A percentile compares a stretch with the other conserved stretches of the same genome.
These are phyloP conservation scores for Drosophila subsilvestris DNA, from an alignment of 2,888 invertebrate species.

Conservation along the genomic window DNA sequence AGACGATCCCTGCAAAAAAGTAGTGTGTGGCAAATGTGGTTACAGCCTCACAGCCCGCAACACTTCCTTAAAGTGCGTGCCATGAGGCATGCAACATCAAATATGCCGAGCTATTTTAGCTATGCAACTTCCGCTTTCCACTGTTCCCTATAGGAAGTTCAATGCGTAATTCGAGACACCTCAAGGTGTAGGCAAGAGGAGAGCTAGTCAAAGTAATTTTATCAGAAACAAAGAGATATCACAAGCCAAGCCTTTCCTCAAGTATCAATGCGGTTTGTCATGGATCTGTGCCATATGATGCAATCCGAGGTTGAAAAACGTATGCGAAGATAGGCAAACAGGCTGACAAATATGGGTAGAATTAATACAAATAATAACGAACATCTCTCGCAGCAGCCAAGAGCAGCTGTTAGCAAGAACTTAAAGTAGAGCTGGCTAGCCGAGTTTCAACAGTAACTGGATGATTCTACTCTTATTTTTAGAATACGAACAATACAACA, in stretches of 20 bases:
- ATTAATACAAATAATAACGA: too few species aligned
- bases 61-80: constrained; percentile 36
- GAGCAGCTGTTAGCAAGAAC: neutral
- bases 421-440: neutral
- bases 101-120: constrained; percentile 21
- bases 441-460: too few species aligned
- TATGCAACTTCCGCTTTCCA: constrained; percentile 50
- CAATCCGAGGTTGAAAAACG: neutral
- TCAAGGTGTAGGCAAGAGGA: too few species aligned
- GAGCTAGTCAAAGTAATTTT: constrained; percentile 1
- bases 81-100: constrained; percentile 16
- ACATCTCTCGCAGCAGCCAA: too few species aligned
- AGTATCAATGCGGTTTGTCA: constrained; percentile 14
- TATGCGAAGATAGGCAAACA: neutral
- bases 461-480: neutral
- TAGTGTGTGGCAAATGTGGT: constrained; percentile 31
- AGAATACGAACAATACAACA: neutral
- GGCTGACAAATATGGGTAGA: neutral
- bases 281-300: neutral
- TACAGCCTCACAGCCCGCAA: constrained; percentile 12
- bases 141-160: constrained; percentile 21
- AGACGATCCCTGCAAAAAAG: constrained; percentile 45
- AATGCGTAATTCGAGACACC: constrained; percentile 7
- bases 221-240: constrained; percentile 23
- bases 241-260: constrained; percentile 9